phyloP scores from a whole-genome alignment of 2,113 vertebrate genomes.

The Lipotes vexillifer region DNA sequence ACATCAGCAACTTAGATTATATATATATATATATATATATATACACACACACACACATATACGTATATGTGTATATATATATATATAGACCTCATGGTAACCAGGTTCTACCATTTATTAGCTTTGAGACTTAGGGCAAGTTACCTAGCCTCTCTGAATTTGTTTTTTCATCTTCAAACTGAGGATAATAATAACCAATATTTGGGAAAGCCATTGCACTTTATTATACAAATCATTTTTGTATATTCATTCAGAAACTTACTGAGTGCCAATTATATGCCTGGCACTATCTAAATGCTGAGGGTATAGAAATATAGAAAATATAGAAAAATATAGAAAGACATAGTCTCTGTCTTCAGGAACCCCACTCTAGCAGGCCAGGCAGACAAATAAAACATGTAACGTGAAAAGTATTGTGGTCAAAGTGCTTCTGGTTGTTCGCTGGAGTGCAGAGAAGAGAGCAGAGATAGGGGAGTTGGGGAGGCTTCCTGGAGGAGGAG shows the following conservation, averaged over 20 bases:
- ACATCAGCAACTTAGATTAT: too few species aligned
- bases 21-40: too few species aligned
- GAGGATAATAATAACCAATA: background rate
- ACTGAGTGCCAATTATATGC: background rate
- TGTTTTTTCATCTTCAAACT: background rate
- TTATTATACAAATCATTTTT: background rate
- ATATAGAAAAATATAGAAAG: too few species aligned
- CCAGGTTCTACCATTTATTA: background rate
- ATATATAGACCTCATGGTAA: background rate
- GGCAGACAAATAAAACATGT: background rate
- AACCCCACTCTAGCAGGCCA: background rate
- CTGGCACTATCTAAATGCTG: background rate
- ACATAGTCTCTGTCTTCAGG: background rate
- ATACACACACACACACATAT: too few species aligned
- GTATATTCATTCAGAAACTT: background rate
- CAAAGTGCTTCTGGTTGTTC: background rate
- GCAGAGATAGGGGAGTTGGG: background rate
- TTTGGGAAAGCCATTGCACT: background rate
- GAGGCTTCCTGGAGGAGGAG: background rate
- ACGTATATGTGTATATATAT: too few species aligned
- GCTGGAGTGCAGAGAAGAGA: background rate
- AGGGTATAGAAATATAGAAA: background rate
- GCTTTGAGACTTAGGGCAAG: background rate
- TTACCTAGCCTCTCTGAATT: background rate
- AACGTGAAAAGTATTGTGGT: background rate